A percentile compares a stretch with the other conserved stretches of the same genome.
Evolutionary conservation across 1,140 invertebrate genomes (phyloP).

Genomic region (Cylas formicarius): DNA sequence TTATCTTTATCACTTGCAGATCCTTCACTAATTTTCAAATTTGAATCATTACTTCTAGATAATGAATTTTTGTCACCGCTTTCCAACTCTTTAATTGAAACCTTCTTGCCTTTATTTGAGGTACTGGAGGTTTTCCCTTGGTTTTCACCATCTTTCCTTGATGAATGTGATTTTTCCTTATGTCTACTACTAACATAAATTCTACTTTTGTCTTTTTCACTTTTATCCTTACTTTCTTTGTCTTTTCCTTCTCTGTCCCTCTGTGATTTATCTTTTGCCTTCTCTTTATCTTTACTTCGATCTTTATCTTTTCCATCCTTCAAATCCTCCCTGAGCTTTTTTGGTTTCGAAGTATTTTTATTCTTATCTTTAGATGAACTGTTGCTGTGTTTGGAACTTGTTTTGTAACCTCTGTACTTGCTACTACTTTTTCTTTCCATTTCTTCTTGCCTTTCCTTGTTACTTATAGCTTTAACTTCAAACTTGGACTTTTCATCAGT

Average conservation of each 20-base stretch:
- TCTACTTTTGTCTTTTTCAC: constrained; percentile 17
- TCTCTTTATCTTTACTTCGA: constrained; percentile 28
- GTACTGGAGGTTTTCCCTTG: constrained; percentile 29
- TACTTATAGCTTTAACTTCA: constrained; percentile 30
- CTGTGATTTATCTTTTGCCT: constrained; percentile 16
- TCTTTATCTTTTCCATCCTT: constrained; percentile 25
- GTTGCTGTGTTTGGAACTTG: constrained; percentile 25
- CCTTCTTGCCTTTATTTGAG: constrained; percentile 26
- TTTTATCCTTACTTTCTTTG: constrained; percentile 31
- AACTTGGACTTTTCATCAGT: constrained; percentile 4
- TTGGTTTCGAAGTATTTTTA: too few species aligned
- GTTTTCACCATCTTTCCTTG: constrained; percentile 28
- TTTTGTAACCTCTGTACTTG: constrained; percentile 37
- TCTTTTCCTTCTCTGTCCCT: constrained; percentile 34
- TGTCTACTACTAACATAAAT: too few species aligned
- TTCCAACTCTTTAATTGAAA: too few species aligned
- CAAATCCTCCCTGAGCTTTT: constrained; percentile 23
- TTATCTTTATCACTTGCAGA: constrained; percentile 33
- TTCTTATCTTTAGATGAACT: constrained; percentile 39
- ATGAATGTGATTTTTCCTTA: too few species aligned
- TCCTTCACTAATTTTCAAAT: constrained; percentile 20
- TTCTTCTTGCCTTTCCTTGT: constrained; percentile 44
- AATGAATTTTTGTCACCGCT: too few species aligned
- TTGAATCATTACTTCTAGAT: too few species aligned
- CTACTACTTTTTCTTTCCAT: constrained; percentile 24